phyloP scores from a whole-genome alignment of 2,797 vertebrate genomes.

The Pangasius macronema region DNA sequence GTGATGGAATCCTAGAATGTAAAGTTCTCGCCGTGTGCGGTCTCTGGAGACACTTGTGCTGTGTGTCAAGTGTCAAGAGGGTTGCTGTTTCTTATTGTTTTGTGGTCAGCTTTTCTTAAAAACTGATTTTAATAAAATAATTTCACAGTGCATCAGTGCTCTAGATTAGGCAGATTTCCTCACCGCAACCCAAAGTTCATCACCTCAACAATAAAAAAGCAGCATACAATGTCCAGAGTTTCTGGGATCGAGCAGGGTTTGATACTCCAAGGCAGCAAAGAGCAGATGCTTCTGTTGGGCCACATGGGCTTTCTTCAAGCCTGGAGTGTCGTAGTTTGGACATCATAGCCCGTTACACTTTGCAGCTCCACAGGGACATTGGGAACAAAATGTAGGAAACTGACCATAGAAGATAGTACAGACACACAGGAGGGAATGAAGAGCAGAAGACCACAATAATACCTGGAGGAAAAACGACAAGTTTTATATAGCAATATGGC shows the following conservation, averaged over 20 bases:
- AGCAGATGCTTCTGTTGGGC: conserved; percentile 58
- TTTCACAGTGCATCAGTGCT: conserved; percentile 1
- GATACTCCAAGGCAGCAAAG: conserved; percentile 54
- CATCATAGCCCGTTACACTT: conserved; percentile 63
- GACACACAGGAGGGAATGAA: conserved; percentile 75
- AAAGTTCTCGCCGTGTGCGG: too few species aligned
- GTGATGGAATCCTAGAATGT: not conserved
- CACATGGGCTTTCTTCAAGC: conserved; percentile 48
- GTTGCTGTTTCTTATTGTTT: too few species aligned
- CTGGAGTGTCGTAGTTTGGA: conserved; percentile 42
- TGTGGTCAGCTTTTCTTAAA: not conserved
- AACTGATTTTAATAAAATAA: not conserved
- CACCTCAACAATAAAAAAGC: conserved; percentile 54
- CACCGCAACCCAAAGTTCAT: conserved; percentile 32
- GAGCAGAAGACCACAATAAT: conserved; percentile 80
- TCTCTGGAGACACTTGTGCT: too few species aligned
- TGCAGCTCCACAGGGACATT: conserved; percentile 84
- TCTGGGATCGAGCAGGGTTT: conserved; percentile 49
- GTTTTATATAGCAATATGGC: not conserved
- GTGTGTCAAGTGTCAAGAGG: too few species aligned
- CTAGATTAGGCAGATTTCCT: conserved; percentile 25
- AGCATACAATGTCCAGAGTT: conserved; percentile 39
- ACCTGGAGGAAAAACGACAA: conserved; percentile 68
- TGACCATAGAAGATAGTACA: conserved; percentile 91
- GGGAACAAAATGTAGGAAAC: conserved; percentile 91